Conservation (phyloP, 2,797 vertebrate species). For the Rhodeus uyekii region DNA sequence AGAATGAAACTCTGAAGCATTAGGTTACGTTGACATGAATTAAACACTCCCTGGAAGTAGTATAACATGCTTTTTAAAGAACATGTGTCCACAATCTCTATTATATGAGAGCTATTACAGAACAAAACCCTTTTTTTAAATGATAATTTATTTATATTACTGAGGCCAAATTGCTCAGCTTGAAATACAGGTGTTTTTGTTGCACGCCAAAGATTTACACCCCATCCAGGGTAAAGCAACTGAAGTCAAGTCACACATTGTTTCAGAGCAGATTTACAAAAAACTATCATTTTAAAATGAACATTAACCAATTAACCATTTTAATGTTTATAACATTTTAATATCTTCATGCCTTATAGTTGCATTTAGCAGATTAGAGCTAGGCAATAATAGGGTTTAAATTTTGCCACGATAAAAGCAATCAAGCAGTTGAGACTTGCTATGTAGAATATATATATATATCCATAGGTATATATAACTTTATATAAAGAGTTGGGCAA, state of each 20-base stretch:
- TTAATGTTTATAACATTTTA: background rate
- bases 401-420: background rate
- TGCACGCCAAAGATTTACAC: background rate
- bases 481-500: background rate
- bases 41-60: conserved; percentile 42
- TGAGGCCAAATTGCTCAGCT: background rate
- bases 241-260: background rate
- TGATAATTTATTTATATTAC: background rate
- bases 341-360: background rate
- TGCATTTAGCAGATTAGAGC: background rate
- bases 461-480: background rate
- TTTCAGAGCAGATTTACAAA: background rate
- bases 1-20: conserved; percentile 7
- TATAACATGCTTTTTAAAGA: background rate
- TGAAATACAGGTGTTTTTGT: background rate
- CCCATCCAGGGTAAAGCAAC: background rate
- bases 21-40: conserved; percentile 22
- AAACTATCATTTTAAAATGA: too few species aligned
- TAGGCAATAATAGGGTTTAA: background rate
- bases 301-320: too few species aligned
- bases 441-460: too few species aligned
- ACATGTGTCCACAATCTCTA: background rate
- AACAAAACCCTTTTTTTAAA: background rate
- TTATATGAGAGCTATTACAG: background rate
- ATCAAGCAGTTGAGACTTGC: too few species aligned